Conservation (phyloP, 2,888 invertebrate species). For the Drosophila vallismaia region DNA sequence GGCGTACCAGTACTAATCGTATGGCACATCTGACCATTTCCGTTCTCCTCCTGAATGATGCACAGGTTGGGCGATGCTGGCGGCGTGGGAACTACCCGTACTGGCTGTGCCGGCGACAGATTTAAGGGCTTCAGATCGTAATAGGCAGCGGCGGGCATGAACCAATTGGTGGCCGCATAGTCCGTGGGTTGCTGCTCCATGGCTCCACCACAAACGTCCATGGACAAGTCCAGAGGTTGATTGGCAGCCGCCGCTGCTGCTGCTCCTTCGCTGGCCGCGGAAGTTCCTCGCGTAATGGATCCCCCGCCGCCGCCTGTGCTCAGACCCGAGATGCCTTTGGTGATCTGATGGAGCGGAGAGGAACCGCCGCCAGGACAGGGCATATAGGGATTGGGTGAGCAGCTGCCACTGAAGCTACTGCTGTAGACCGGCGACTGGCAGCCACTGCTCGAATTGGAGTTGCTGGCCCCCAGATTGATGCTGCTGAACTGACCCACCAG, state of each 20-base stretch:
- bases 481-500: constrained; percentile 79
- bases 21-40: constrained; percentile 83
- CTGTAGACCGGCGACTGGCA: constrained; percentile 85
- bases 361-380: constrained; percentile 80
- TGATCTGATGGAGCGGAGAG: constrained; percentile 88
- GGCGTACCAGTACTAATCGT: constrained; percentile 80
- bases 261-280: constrained; percentile 83
- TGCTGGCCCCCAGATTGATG: constrained; percentile 69
- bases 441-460: constrained; percentile 79
- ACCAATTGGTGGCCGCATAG: constrained; percentile 75
- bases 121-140: constrained; percentile 83
- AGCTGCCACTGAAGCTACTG: constrained; percentile 80
- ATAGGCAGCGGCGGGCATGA: constrained; percentile 77
- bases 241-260: constrained; percentile 67
- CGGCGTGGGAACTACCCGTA: constrained; percentile 83
- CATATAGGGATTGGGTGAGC: constrained; percentile 82
- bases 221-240: constrained; percentile 83
- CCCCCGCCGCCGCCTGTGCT: constrained; percentile 87
- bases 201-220: constrained; percentile 79
- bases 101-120: constrained; percentile 83
- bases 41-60: constrained; percentile 91
- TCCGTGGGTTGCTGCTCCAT: constrained; percentile 42
- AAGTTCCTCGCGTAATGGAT: constrained; percentile 90
- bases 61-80: constrained; percentile 86
- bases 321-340: constrained; percentile 89